phyloP scores from a whole-genome alignment of 1,140 invertebrate species.

The Temnothorax longispinosus region DNA sequence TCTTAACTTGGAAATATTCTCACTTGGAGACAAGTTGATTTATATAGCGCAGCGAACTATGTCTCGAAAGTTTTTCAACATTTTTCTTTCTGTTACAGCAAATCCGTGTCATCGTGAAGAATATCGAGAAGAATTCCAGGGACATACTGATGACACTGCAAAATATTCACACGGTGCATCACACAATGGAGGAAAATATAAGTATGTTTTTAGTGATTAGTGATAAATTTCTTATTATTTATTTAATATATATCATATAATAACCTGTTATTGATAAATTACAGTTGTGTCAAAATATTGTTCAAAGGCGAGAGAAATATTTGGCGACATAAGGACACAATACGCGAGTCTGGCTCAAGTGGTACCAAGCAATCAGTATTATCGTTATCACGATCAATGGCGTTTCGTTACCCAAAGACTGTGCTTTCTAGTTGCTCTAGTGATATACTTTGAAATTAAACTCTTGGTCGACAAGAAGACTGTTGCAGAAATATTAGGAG shows the following conservation, averaged over 20 bases:
- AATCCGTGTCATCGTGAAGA: slow-evolving; percentile 89
- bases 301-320: slow-evolving; percentile 86
- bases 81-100: slow-evolving; percentile 86
- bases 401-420: slow-evolving; percentile 92
- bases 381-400: slow-evolving; percentile 95
- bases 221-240: not conserved
- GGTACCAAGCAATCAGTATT: slow-evolving; percentile 90
- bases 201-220: slow-evolving; percentile 70
- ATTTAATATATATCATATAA: not conserved
- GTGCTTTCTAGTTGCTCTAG: slow-evolving; percentile 91
- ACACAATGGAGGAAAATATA: slow-evolving; percentile 85
- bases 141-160: slow-evolving; percentile 91
- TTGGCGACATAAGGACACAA: slow-evolving; percentile 86
- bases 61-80: not conserved
- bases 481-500: slow-evolving; percentile 92
- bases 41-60: too few relatives aligned
- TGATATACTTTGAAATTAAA: slow-evolving; percentile 93
- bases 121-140: slow-evolving; percentile 89
- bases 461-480: slow-evolving; percentile 90
- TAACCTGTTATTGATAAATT: slow-evolving; percentile 64
- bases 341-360: slow-evolving; percentile 87
- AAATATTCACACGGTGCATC: slow-evolving; percentile 88
- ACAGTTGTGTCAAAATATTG: slow-evolving; percentile 87
- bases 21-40: too few relatives aligned
- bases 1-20: not conserved